Evolutionary conservation across 2,797 vertebrate species (phyloP).

Genomic region (Rachycentron canadum): DNA sequence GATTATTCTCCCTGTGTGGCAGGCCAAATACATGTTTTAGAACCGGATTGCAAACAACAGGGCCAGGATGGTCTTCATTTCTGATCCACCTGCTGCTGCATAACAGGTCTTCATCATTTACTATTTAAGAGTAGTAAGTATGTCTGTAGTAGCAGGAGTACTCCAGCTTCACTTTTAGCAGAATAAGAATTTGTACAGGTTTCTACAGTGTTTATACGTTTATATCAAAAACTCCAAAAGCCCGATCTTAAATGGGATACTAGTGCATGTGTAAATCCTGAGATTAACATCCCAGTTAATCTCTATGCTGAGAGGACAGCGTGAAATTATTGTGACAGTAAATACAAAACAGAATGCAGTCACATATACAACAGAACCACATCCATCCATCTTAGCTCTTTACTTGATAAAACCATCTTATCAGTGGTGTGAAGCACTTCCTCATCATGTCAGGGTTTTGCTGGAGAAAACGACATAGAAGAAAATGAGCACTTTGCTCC

Average conservation of each 20-base stretch:
- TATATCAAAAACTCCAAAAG: background rate
- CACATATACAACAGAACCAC: background rate
- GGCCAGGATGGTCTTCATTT: background rate
- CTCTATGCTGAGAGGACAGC: background rate
- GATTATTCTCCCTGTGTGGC: constrained; percentile 1
- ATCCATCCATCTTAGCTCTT: background rate
- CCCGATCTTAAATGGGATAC: background rate
- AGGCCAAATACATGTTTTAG: background rate
- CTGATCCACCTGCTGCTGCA: background rate
- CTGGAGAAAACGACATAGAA: constrained; percentile 34
- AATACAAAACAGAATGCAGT: background rate
- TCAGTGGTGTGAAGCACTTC: constrained; percentile 2
- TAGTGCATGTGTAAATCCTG: background rate
- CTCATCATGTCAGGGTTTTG: constrained; percentile 32
- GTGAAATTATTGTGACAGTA: background rate
- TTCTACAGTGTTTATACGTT: background rate
- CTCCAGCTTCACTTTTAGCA: background rate
- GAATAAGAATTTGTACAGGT: background rate
- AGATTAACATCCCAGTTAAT: background rate
- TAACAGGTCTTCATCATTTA: background rate
- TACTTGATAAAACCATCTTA: constrained; percentile 11
- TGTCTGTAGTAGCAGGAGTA: background rate
- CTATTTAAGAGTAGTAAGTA: background rate
- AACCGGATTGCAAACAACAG: background rate
- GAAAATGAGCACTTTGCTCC: constrained; percentile 61